Evolutionary conservation across 2,888 invertebrate genomes (phyloP).

Genomic region (Lypha dubia): DNA sequence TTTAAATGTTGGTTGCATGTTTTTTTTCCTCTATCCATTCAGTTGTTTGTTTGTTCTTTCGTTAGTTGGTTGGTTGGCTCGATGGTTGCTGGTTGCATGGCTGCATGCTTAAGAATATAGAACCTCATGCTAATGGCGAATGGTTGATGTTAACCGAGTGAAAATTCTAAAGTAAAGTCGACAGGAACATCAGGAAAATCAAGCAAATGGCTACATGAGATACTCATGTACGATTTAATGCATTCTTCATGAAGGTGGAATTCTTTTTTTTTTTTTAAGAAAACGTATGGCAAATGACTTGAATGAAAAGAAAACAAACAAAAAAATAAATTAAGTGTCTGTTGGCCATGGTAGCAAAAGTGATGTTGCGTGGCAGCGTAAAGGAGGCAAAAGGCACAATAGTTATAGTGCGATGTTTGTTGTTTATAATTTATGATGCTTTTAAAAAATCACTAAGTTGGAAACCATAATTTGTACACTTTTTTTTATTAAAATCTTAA

Average conservation of each 20-base stretch:
- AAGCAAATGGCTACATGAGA: constrained; percentile 54
- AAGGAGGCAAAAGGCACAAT: neutral
- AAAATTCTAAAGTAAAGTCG: constrained; percentile 21
- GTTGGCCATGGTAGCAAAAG: constrained; percentile 35
- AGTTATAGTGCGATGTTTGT: constrained; percentile 41
- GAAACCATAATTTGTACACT: constrained; percentile 60
- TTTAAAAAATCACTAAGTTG: constrained; percentile 68
- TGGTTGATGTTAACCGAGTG: constrained; percentile 33
- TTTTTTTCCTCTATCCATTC: neutral
- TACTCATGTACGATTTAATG: constrained; percentile 58
- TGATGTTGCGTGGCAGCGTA: constrained; percentile 25
- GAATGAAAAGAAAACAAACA: neutral
- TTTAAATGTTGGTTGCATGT: constrained; percentile 39
- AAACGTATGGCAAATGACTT: constrained; percentile 40
- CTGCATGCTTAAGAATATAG: constrained; percentile 63
- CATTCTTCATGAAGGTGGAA: constrained; percentile 69
- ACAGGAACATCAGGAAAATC: constrained; percentile 53
- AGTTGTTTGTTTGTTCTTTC: constrained; percentile 38
- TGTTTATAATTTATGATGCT: constrained; percentile 71
- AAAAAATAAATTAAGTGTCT: constrained; percentile 12
- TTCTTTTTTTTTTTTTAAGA: constrained; percentile 48
- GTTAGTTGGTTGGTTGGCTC: constrained; percentile 33
- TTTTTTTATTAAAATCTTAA: constrained; percentile 5
- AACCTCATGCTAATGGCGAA: constrained; percentile 62
- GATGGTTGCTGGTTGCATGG: constrained; percentile 50